A percentile compares a stretch with the other conserved stretches of the same genome.
These are phyloP conservation scores for Athripsodes cinereus DNA, from an alignment of 2,888 invertebrate genomes.

Conservation along the genomic window DNA sequence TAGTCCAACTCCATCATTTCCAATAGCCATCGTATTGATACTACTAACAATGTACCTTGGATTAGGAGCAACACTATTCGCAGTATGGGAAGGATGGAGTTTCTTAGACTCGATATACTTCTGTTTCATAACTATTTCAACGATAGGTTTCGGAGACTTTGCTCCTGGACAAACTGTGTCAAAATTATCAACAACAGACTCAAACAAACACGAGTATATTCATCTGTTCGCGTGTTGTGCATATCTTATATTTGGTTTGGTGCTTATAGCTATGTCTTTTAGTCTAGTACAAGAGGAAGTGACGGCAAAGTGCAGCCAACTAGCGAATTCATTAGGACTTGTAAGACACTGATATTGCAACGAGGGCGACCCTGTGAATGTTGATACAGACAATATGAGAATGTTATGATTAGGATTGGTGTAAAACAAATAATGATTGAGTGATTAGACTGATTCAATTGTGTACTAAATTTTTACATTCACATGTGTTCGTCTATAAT, in stretches of 20 bases:
- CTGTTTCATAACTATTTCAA: conserved; percentile 78
- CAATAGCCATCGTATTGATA: conserved; percentile 53
- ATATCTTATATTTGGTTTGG: conserved; percentile 71
- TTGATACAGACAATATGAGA: conserved; percentile 21
- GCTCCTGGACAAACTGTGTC: conserved; percentile 54
- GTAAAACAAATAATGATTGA: too few species aligned
- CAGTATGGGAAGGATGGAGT: conserved; percentile 75
- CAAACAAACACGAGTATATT: conserved; percentile 47
- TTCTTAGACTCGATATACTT: conserved; percentile 78
- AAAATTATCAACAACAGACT: conserved; percentile 42
- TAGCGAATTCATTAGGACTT: conserved; percentile 64
- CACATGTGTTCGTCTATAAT: too few species aligned
- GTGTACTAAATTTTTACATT: too few species aligned
- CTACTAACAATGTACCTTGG: conserved; percentile 69
- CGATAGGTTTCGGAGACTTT: conserved; percentile 76
- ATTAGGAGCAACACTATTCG: conserved; percentile 70
- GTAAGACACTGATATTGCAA: conserved; percentile 47
- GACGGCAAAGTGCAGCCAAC: conserved; percentile 62
- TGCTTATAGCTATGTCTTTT: conserved; percentile 79
- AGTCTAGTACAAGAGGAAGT: conserved; percentile 78
- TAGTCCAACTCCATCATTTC: conserved; percentile 37
- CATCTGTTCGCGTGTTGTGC: conserved; percentile 75
- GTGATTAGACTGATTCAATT: too few species aligned
- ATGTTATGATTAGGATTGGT: conserved; percentile 27
- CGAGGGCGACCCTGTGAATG: conserved; percentile 22